Conservation (phyloP, 2,113 vertebrate genomes). For the Petrocephalus zakoni region DNA sequence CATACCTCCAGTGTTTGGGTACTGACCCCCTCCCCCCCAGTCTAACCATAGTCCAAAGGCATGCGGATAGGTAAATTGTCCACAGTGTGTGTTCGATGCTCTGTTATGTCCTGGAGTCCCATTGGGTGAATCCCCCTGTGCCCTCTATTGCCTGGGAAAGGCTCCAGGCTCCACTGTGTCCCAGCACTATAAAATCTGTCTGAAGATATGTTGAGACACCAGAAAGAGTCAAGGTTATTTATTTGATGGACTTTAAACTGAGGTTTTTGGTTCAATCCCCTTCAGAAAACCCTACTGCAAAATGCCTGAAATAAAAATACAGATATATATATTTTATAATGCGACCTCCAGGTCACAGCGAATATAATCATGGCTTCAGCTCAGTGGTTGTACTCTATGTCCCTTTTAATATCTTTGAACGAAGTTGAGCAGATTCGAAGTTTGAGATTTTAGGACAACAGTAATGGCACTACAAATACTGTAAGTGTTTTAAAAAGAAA, state of each 20-base stretch:
- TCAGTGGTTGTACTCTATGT: not conserved
- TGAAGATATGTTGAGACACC: not conserved
- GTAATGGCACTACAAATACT: not conserved
- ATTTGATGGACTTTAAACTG: not conserved
- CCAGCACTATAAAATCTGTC: not conserved
- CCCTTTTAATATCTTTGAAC: not conserved
- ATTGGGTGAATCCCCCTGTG: not conserved
- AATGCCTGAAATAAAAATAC: not conserved
- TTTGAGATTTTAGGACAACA: not conserved
- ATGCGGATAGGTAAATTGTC: not conserved
- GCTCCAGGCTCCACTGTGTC: not conserved
- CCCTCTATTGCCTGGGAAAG: not conserved
- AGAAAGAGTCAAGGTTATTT: not conserved
- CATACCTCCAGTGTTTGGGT: not conserved
- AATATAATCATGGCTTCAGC: not conserved
- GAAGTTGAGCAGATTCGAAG: not conserved
- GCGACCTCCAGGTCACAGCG: not conserved
- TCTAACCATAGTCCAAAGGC: not conserved
- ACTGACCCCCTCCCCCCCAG: not conserved
- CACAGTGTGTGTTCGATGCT: not conserved
- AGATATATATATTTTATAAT: not conserved
- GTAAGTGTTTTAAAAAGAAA: not conserved
- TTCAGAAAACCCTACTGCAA: not conserved
- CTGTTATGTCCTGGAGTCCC: not conserved
- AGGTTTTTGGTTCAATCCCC: not conserved